Conservation (phyloP, 1,140 invertebrate species). For the Tetramorium parvispinum region DNA sequence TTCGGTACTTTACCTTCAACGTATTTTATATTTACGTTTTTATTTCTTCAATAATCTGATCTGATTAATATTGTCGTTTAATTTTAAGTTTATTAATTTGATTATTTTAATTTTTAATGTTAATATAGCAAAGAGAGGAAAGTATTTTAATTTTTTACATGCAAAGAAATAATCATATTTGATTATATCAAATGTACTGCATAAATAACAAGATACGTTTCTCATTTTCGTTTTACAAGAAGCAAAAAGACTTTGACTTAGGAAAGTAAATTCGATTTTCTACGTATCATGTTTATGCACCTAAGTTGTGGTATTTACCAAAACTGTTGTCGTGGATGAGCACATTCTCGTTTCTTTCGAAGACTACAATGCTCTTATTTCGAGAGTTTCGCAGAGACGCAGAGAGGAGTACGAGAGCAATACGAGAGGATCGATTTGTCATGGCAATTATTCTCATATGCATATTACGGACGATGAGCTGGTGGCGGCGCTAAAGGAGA, state of each 20-base stretch:
- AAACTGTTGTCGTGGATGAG: not conserved
- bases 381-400: not conserved
- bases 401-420: not conserved
- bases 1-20: not conserved
- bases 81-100: not conserved
- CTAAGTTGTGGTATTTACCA: not conserved
- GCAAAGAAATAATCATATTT: not conserved
- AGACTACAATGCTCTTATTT: not conserved
- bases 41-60: not conserved
- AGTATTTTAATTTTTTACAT: not conserved
- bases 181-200: not conserved
- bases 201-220: not conserved
- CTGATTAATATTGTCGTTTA: not conserved
- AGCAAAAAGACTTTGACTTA: not conserved
- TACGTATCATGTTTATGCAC: not conserved
- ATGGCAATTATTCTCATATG: conserved; percentile 13
- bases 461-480: conserved; percentile 11
- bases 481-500: not conserved
- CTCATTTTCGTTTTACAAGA: not conserved
- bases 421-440: not conserved
- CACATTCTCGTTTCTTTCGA: not conserved
- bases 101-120: not conserved
- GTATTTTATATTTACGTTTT: not conserved
- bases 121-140: not conserved
- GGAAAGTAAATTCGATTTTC: not conserved